These are phyloP conservation scores for Cyclopterus lumpus DNA, from an alignment of 2,797 vertebrate species.

Conservation along the genomic window DNA sequence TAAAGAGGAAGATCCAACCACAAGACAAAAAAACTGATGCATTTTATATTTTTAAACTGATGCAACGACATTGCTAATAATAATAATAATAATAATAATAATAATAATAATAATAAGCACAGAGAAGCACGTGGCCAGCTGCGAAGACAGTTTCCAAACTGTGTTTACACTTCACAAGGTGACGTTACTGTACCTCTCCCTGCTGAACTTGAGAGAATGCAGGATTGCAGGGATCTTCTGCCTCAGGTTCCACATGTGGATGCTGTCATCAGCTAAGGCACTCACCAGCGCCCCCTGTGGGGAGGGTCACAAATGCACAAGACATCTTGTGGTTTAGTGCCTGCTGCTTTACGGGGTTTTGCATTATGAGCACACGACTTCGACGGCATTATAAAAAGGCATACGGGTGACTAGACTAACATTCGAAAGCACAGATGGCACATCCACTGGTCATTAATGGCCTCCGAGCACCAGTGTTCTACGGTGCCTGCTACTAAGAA, in stretches of 20 bases:
- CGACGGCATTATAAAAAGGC: conserved; percentile 6
- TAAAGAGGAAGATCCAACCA: not conserved
- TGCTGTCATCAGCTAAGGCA: conserved; percentile 97
- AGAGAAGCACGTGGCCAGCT: conserved; percentile 19
- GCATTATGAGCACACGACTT: not conserved
- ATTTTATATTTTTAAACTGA: not conserved
- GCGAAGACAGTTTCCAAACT: conserved; percentile 1
- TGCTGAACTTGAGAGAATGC: conserved; percentile 97
- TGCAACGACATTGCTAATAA: conserved; percentile 6
- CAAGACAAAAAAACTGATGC: not conserved
- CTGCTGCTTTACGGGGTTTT: not conserved
- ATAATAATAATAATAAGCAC: conserved; percentile 22
- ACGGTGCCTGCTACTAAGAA: not conserved
- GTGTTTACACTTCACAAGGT: conserved; percentile 10
- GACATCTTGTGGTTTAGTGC: not conserved
- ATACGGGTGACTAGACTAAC: conserved; percentile 14
- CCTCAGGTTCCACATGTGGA: conserved; percentile 98
- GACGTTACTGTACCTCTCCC: conserved; percentile 88
- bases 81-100: no score
- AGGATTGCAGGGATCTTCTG: conserved; percentile 98
- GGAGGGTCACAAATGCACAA: conserved; percentile 15
- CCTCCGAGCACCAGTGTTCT: conserved; percentile 8
- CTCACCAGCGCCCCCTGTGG: conserved; percentile 97
- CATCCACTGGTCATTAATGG: conserved; percentile 3
- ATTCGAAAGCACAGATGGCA: conserved; percentile 29